Evolutionary conservation across 2,113 vertebrate genomes (phyloP).

Genomic region (Coreoperca whiteheadi): DNA sequence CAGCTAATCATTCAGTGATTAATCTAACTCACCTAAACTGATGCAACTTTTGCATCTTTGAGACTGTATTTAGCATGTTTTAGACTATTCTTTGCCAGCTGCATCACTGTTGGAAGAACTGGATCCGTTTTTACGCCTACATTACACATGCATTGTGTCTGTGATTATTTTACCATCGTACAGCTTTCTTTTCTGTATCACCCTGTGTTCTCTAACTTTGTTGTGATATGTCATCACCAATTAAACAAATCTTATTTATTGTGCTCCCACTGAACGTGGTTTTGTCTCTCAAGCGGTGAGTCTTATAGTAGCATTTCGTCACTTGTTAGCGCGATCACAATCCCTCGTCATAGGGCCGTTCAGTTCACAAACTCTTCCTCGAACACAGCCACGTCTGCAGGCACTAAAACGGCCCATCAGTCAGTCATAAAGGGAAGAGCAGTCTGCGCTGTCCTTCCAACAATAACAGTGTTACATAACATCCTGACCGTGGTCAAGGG

Average conservation of each 20-base stretch:
- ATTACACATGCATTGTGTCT: too few relatives aligned
- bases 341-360: background rate
- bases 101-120: too few relatives aligned
- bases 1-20: background rate
- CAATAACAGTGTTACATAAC: constrained; percentile 49
- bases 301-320: background rate
- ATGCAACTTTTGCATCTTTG: too few relatives aligned
- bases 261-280: background rate
- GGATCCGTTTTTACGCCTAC: too few relatives aligned
- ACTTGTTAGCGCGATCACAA: background rate
- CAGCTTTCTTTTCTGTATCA: too few relatives aligned
- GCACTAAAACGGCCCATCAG: background rate
- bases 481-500: background rate
- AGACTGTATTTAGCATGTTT: background rate
- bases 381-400: constrained; percentile 45
- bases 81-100: too few relatives aligned
- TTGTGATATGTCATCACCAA: background rate
- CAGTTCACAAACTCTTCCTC: constrained; percentile 3
- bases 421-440: constrained; percentile 55
- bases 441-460: background rate
- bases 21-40: background rate
- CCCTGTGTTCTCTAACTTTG: background rate
- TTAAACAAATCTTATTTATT: background rate
- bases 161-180: too few relatives aligned
- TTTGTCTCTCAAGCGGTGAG: background rate